Percentiles rank a stretch among this genome's conserved stretches.
Evolutionary conservation across 2,797 vertebrate genomes (phyloP).

Genomic region (Phataginus tricuspis): DNA sequence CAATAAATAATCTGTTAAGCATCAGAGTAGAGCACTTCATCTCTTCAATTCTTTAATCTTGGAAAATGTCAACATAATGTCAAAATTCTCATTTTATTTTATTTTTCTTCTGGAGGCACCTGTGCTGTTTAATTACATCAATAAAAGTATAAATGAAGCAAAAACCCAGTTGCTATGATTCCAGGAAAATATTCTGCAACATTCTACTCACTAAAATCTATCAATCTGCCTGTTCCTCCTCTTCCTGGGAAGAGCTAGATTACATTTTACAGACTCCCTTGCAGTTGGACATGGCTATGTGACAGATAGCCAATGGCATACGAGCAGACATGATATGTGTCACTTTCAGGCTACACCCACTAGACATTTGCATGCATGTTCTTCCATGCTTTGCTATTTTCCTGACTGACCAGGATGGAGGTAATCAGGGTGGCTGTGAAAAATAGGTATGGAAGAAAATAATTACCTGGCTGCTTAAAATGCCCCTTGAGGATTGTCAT

Average conservation of each 20-base stretch:
- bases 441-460: not conserved
- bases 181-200: not conserved
- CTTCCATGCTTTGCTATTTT: not conserved
- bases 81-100: constrained; percentile 64
- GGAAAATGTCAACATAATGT: constrained; percentile 63
- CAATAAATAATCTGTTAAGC: constrained; percentile 66
- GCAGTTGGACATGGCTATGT: not conserved
- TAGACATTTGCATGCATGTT: not conserved
- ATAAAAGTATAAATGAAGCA: constrained; percentile 59
- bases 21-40: constrained; percentile 6
- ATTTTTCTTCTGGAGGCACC: constrained; percentile 52
- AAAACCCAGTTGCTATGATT: constrained; percentile 12
- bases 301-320: not conserved
- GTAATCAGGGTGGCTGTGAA: not conserved
- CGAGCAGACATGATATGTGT: not conserved
- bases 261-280: not conserved
- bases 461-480: not conserved
- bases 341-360: not conserved
- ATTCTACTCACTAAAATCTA: not conserved
- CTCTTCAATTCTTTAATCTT: constrained; percentile 53
- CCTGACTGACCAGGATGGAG: not conserved
- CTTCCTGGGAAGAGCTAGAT: not conserved
- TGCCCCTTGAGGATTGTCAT: not conserved
- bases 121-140: constrained; percentile 58
- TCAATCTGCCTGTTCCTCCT: not conserved